Percentiles rank a stretch among this genome's conserved stretches.
Evolutionary conservation across 2,888 invertebrate genomes (phyloP).

Genomic region (Schizaphis graminum): DNA sequence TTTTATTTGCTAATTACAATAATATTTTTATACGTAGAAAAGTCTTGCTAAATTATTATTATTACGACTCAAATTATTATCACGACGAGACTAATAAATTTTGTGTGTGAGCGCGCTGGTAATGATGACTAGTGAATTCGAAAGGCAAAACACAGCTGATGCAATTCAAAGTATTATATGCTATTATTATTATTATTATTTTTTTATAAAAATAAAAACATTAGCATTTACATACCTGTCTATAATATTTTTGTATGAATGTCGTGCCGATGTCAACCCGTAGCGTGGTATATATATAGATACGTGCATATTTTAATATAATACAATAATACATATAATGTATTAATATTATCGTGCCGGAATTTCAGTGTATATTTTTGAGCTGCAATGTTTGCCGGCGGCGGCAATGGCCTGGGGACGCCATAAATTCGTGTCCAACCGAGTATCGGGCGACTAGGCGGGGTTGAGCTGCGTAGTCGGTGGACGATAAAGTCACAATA

Average conservation of each 20-base stretch:
- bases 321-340: neutral
- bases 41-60: neutral
- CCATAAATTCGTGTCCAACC: slow-evolving; percentile 26
- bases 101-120: neutral
- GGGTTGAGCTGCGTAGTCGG: neutral
- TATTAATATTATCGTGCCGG: neutral
- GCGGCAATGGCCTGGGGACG: neutral
- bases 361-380: neutral
- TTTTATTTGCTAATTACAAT: neutral
- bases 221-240: neutral
- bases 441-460: neutral
- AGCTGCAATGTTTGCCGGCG: neutral
- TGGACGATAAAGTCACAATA: slow-evolving; percentile 53
- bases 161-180: neutral
- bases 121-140: neutral
- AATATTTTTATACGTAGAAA: neutral
- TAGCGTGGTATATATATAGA: neutral
- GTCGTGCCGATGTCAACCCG: neutral
- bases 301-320: neutral
- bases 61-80: neutral
- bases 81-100: neutral
- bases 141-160: neutral
- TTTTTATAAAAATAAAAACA: neutral
- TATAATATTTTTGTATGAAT: neutral
- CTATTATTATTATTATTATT: neutral